phyloP scores from a whole-genome alignment of 1,140 invertebrate genomes.

The Lasioglossum albipes region DNA sequence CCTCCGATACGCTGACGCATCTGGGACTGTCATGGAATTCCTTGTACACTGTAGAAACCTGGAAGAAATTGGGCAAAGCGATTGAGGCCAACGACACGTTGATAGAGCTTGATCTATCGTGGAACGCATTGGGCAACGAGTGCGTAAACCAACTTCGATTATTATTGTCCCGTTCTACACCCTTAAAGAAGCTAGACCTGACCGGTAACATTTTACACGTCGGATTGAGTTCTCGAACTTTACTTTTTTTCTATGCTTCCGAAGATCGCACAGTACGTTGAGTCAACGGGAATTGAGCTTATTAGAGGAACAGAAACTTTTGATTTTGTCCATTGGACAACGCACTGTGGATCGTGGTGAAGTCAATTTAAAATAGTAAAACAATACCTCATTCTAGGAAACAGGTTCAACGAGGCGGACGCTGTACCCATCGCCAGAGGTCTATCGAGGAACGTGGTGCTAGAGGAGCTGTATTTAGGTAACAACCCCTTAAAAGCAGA shows the following conservation, averaged over 20 bases:
- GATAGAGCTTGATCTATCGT: constrained; percentile 72
- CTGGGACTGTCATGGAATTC: constrained; percentile 80
- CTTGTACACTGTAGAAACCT: constrained; percentile 62
- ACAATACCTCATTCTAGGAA: constrained; percentile 58
- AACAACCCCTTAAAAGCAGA: constrained; percentile 69
- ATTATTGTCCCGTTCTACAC: constrained; percentile 53
- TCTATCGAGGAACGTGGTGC: constrained; percentile 64
- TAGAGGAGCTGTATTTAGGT: constrained; percentile 67
- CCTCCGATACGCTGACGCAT: constrained; percentile 69
- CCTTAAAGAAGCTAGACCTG: constrained; percentile 64
- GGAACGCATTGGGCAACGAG: constrained; percentile 71
- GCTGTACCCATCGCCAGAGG: constrained; percentile 60
- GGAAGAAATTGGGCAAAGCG: constrained; percentile 66
- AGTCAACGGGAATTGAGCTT: too few species aligned
- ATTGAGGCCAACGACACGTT: constrained; percentile 66
- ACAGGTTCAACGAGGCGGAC: constrained; percentile 66
- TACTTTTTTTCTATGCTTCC: too few species aligned
- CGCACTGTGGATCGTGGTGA: too few species aligned
- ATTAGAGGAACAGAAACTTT: too few species aligned
- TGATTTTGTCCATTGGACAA: too few species aligned
- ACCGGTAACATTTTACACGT: constrained; percentile 56
- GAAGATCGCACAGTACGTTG: too few species aligned
- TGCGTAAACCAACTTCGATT: constrained; percentile 52
- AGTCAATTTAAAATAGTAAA: too few species aligned
- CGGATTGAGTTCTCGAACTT: not conserved